Percentiles rank a stretch among this genome's conserved stretches.
Conservation (phyloP, 2,888 invertebrate genomes). For the Drosophila kambysellisi region DNA sequence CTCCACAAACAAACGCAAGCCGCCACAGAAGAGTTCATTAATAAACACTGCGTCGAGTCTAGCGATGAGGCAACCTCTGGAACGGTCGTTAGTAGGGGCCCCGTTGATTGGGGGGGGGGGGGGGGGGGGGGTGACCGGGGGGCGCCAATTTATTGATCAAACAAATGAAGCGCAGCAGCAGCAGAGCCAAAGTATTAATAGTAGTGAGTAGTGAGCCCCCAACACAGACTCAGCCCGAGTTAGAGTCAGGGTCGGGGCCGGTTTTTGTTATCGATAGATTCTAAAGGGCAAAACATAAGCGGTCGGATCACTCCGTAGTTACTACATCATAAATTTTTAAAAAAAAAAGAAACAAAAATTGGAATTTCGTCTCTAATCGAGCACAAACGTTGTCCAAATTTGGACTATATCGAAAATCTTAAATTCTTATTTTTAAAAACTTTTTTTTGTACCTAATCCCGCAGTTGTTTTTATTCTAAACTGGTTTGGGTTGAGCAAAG, state of each 20-base stretch:
- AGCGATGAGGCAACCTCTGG: conserved; percentile 44
- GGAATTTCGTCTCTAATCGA: neutral
- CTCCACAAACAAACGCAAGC: conserved; percentile 9
- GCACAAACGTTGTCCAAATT: neutral
- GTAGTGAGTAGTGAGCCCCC: neutral
- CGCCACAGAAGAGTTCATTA: conserved; percentile 72
- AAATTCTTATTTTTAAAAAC: neutral
- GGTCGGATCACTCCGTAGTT: neutral
- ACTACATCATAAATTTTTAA: neutral
- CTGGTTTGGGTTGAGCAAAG: neutral
- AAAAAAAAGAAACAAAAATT: neutral
- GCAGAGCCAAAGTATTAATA: conserved; percentile 4
- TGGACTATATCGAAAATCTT: neutral
- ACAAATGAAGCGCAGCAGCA: conserved; percentile 69
- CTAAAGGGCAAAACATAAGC: conserved; percentile 32
- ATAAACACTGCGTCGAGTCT: conserved; percentile 47
- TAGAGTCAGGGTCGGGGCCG: neutral
- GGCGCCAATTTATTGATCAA: conserved; percentile 72
- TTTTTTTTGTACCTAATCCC: neutral
- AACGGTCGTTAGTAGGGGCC: conserved; percentile 8
- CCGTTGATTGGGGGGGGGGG: conserved; percentile 27
- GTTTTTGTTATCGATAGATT: conserved; percentile 22
- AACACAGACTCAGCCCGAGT: conserved; percentile 5
- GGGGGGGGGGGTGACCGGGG: neutral
- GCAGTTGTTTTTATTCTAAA: neutral